Base-by-base conservation (phyloP, 2,797 vertebrate species). In the Champsocephalus gunnari region DNA sequence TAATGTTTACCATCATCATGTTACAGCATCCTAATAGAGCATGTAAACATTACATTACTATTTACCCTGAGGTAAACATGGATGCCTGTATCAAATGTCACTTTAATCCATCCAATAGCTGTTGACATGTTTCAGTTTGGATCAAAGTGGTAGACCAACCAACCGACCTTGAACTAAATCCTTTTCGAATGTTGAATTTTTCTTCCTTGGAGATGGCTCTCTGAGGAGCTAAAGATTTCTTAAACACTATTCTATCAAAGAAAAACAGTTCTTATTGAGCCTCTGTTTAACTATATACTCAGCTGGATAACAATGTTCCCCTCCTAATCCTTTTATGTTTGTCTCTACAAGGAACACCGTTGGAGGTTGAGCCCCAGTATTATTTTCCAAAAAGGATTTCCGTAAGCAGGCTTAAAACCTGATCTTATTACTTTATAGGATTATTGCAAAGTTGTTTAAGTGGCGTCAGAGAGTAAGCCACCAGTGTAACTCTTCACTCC, bases 351-450 rank as follows among this genome's bases (percentile, higher is more conserved):
- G 51, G 34, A 77, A 48, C 71, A 51, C 21, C 10, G 10, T 73
- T 65, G 59, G 58, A 56, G 59, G 63, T 66, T 61, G 62, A 70
- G 43, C 69, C 17, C 19, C 9, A 3, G 74, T 75, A 62, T 85
- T 70, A 79, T 79, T 83, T 74, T 75, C 66, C 59, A 49, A 75
- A 38, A 73, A 80, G 82, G 66, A 87, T 78, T 85, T 82, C 48
- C 49, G 64, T 71, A 73, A 80, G 74, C 56, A 72, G 77, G 77
- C 74, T 87, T 79, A 38, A 79, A 71, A 64, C 51, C 24, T 77
- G 63, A 85, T 71, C 65, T 71, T 71, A 81, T 89, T 83, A 65
- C 60, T 72, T 65, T 48, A 8, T 21, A 48, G 70, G 79, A 82
- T 83, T 62, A 77, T 34, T 66, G 44, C 74, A 73, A 50, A 57